Evolutionary conservation across 2,113 vertebrate genomes (phyloP).

Genomic region (Abramis brama): DNA sequence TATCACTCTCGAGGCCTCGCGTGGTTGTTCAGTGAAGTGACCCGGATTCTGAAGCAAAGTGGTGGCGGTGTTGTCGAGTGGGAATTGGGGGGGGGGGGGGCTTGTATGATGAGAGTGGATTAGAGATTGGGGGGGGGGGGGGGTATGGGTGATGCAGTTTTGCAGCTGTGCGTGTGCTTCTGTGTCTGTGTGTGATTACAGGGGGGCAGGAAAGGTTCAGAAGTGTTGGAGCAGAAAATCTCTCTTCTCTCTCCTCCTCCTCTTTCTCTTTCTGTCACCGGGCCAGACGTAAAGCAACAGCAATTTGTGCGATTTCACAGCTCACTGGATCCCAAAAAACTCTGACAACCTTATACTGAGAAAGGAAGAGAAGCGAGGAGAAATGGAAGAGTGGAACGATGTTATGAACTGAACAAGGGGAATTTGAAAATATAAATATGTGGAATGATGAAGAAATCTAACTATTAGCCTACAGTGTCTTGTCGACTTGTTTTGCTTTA

Average conservation of each 20-base stretch:
- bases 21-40: slow-evolving; percentile 74
- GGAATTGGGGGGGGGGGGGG: slow-evolving; percentile 36
- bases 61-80: slow-evolving; percentile 70
- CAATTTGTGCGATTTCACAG: slow-evolving; percentile 86
- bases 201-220: slow-evolving; percentile 67
- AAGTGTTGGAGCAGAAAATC: slow-evolving; percentile 83
- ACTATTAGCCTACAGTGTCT: neutral
- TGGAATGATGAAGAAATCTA: slow-evolving; percentile 12
- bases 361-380: slow-evolving; percentile 41
- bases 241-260: slow-evolving; percentile 54
- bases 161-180: slow-evolving; percentile 74
- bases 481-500: neutral
- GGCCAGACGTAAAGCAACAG: slow-evolving; percentile 76
- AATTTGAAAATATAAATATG: slow-evolving; percentile 25
- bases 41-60: slow-evolving; percentile 75
- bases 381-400: slow-evolving; percentile 47
- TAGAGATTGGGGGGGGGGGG: slow-evolving; percentile 19
- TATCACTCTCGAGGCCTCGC: slow-evolving; percentile 65
- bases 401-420: slow-evolving; percentile 51
- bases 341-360: slow-evolving; percentile 74
- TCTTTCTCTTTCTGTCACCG: slow-evolving; percentile 62
- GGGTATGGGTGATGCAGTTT: slow-evolving; percentile 51
- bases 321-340: slow-evolving; percentile 74
- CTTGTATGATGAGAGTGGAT: slow-evolving; percentile 51
- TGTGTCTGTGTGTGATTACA: slow-evolving; percentile 68